phyloP scores from a whole-genome alignment of 1,140 invertebrate genomes.

The Myzus persicae region DNA sequence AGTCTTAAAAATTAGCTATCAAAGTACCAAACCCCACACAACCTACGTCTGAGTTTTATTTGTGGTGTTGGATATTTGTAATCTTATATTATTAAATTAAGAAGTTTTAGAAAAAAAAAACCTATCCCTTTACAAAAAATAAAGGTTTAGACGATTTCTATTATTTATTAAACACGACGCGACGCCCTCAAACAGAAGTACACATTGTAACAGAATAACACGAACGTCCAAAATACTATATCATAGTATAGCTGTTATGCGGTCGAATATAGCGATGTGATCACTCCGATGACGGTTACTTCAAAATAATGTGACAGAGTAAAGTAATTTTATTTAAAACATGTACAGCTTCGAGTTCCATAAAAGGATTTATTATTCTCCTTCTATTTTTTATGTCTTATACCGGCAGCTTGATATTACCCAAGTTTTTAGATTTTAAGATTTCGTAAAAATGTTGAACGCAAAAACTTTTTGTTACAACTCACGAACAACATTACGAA shows the following conservation, averaged over 20 bases:
- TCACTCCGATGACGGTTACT: not conserved
- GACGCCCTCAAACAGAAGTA: not conserved
- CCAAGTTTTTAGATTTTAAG: conserved; percentile 33
- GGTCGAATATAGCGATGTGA: not conserved
- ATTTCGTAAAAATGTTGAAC: conserved; percentile 20
- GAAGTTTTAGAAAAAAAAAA: not conserved
- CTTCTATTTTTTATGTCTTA: not conserved
- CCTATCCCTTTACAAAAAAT: not conserved
- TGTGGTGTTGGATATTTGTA: not conserved
- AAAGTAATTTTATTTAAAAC: conserved; percentile 18
- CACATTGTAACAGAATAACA: not conserved
- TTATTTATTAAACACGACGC: not conserved
- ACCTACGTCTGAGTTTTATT: not conserved
- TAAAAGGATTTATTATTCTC: not conserved
- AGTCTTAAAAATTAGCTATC: conserved; percentile 31
- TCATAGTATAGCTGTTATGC: not conserved
- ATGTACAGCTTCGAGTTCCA: not conserved
- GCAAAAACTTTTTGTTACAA: conserved; percentile 34
- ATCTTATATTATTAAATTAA: conserved; percentile 17
- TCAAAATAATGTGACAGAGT: conserved; percentile 1
- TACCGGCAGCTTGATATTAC: conserved; percentile 6
- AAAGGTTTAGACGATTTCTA: not conserved
- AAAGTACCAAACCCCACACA: not conserved
- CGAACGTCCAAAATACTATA: not conserved
- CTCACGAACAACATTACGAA: not conserved